These are phyloP conservation scores for Folsomia candida DNA, from an alignment of 2,888 invertebrate genomes.

Conservation along the genomic window DNA sequence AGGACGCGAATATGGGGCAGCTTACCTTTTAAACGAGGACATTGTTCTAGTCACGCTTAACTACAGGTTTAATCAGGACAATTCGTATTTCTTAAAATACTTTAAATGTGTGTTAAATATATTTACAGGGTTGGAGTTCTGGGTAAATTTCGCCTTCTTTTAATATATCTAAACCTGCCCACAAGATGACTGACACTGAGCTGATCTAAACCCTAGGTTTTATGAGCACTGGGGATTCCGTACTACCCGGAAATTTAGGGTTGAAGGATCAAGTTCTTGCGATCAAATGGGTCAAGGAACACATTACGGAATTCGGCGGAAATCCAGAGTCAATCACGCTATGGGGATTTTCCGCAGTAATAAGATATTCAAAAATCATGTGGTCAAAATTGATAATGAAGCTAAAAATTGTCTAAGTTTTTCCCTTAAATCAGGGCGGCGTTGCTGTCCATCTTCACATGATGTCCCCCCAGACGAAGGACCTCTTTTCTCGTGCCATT, in stretches of 20 bases:
- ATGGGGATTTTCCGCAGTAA: background rate
- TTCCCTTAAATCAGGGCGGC: background rate
- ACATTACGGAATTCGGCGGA: background rate
- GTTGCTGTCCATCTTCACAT: background rate
- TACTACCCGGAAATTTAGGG: no score
- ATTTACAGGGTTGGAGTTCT: background rate
- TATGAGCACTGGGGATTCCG: no score
- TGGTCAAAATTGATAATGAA: background rate
- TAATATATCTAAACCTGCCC: no score
- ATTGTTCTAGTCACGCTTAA: background rate
- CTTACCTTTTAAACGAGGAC: constrained; percentile 1
- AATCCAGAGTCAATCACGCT: background rate
- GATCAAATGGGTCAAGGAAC: background rate
- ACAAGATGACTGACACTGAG: no score
- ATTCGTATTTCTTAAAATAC: background rate
- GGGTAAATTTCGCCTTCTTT: background rate
- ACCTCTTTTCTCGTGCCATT: background rate
- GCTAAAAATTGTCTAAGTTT: background rate
- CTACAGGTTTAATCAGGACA: background rate
- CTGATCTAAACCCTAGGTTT: background rate
- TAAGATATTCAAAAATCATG: no score
- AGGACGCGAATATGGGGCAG: background rate
- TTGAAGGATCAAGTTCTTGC: background rate
- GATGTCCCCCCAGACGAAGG: background rate
- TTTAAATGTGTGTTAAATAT: background rate